These are phyloP conservation scores for Malurus elegans DNA, from an alignment of 2,113 vertebrate genomes.

Conservation along the genomic window DNA sequence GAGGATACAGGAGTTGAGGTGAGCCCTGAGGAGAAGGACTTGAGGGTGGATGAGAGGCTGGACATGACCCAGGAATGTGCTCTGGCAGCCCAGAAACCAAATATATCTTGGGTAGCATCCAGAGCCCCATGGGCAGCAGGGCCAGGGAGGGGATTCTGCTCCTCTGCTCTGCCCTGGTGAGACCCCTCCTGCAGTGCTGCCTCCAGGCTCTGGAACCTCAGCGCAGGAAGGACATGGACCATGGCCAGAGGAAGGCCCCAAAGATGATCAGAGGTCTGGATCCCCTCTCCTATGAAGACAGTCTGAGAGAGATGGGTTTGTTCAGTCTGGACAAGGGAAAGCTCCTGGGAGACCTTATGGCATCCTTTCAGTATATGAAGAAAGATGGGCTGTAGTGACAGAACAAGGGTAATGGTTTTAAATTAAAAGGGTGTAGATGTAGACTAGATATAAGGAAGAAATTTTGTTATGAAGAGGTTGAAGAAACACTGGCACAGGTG, in stretches of 20 bases:
- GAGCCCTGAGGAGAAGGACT: neutral
- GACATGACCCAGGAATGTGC: neutral
- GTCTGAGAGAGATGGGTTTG: neutral
- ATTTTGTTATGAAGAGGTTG: neutral
- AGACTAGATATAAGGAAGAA: neutral
- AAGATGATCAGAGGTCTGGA: neutral
- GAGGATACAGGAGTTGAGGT: neutral
- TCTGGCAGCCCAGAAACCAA: neutral
- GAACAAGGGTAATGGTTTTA: neutral
- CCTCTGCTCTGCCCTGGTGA: neutral
- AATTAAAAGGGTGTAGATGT: neutral
- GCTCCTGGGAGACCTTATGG: neutral
- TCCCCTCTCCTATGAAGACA: neutral
- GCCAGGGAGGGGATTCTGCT: neutral
- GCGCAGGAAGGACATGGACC: neutral
- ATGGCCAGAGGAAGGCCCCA: neutral
- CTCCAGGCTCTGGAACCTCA: neutral
- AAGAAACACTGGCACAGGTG: neutral
- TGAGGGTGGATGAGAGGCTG: neutral
- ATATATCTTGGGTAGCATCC: fast-evolving
- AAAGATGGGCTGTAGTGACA: neutral
- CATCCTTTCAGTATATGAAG: neutral
- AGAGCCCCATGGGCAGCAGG: neutral
- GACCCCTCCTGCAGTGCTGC: neutral
- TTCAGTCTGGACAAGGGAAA: neutral